phyloP scores from a whole-genome alignment of 2,797 vertebrate genomes.

The Parauchenoglanis ngamensis region DNA sequence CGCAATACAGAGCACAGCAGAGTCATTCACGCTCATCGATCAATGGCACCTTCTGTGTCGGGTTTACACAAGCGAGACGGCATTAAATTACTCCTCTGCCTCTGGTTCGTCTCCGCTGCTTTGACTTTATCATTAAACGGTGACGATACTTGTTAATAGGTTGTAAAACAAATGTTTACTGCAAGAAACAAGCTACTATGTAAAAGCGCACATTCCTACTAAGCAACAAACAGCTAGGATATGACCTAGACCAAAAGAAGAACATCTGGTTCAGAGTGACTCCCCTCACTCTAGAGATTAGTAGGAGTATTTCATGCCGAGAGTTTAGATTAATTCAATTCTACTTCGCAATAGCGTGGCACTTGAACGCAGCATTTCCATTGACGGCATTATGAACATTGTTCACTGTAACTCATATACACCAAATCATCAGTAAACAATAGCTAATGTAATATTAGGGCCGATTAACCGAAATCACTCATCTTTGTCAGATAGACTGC shows the following conservation, averaged over 20 bases:
- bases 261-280: too few species aligned
- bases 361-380: background rate
- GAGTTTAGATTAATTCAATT: background rate
- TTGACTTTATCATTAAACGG: background rate
- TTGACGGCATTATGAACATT: background rate
- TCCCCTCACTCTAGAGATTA: background rate
- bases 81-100: background rate
- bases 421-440: background rate
- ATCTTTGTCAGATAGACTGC: background rate
- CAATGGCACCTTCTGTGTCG: conserved; percentile 25
- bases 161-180: background rate
- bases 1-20: conserved; percentile 9
- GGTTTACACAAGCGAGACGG: conserved; percentile 8
- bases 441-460: background rate
- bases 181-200: background rate
- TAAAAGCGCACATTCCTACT: background rate
- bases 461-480: background rate
- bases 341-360: background rate
- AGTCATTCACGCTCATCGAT: conserved; percentile 30
- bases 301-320: background rate
- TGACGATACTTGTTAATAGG: background rate
- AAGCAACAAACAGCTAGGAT: background rate
- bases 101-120: background rate
- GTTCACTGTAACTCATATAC: background rate
- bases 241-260: too few species aligned